Base-by-base conservation (phyloP, 2,113 vertebrate species). In the Ceyx melanurus region DNA sequence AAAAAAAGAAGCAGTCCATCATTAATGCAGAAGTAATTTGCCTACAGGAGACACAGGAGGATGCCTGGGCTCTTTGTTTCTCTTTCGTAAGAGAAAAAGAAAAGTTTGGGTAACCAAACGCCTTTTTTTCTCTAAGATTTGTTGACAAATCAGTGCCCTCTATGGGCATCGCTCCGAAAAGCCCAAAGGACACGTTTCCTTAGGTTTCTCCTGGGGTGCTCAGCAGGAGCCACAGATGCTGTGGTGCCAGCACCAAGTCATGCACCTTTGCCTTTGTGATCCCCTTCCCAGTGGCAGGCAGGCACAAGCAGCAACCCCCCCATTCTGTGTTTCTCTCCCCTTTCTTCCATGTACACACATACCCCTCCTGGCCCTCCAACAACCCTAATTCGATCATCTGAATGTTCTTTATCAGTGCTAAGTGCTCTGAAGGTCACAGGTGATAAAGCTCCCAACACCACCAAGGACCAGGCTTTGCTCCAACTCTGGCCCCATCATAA, bases 401-500 rank as follows among this genome's bases (percentile, higher is more conserved):
- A 78, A 81, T 33, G 89, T 58, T 93, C 96, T 82, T 95, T 82
- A 88, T 95, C 92, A 94, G 81, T 8, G 18, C 78, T 85, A 80
- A 96, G 82, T 95, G 84, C 92, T 96, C 85, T 67, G 93, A 96
- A 95, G 95, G 94, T 96, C 96, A 94, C 75, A 83, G 81, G 65
- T 13, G 13, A 95, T 62, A 87, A 72, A 96, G 78, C 46, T 91
- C 57, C 75, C 3, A 31, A 83, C 67, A 61, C 54, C 9, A 26
- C 86, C 62, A 42, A 65, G 86, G 73, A 64, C 82, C 86, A 94
- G 91, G 82, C 86, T 89, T 67, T 88, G 50, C 84, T 95, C 65
- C 80, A 86, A 75, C 60, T 87, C 86, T 71, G 91, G 67, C 77
- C 92, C 86, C 77, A 40, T 90, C 15, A 6, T 62, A 89, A 78